Evolutionary conservation across 2,888 invertebrate genomes (phyloP).

Genomic region (Tyria jacobaeae): DNA sequence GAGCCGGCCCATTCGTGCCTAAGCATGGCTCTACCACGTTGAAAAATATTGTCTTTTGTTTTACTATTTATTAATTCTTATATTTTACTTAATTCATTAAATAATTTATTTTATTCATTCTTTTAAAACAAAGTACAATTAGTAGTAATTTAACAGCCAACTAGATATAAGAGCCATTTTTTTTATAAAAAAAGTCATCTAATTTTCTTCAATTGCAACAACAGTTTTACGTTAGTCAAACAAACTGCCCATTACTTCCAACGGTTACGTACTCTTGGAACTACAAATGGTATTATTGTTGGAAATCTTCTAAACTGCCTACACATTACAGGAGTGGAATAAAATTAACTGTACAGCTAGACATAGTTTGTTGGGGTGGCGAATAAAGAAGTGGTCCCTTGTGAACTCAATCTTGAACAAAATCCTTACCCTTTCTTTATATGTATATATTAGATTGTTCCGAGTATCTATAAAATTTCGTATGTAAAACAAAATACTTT

Average conservation of each 20-base stretch:
- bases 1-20: too few relatives aligned
- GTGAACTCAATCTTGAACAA: slow-evolving; percentile 31
- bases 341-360: slow-evolving; percentile 47
- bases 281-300: slow-evolving; percentile 28
- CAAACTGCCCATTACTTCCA: slow-evolving; percentile 1
- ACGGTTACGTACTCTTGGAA: slow-evolving; percentile 26
- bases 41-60: too few relatives aligned
- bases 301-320: slow-evolving; percentile 41
- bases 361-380: slow-evolving; percentile 39
- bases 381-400: slow-evolving; percentile 44
- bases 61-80: too few relatives aligned
- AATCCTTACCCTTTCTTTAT: slow-evolving; percentile 20
- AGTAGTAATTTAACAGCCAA: too few relatives aligned
- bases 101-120: too few relatives aligned
- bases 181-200: neutral
- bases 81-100: too few relatives aligned
- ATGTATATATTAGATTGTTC: slow-evolving; percentile 1
- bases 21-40: too few relatives aligned
- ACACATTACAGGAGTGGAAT: slow-evolving; percentile 34
- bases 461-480: neutral
- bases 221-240: neutral
- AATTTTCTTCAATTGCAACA: neutral
- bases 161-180: too few relatives aligned
- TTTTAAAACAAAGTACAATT: too few relatives aligned
- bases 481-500: neutral